Evolutionary conservation across 1,140 invertebrate genomes (phyloP), one percentile per base, ranked within the genome.

Genomic region (Riptortus pedestris): DNA sequence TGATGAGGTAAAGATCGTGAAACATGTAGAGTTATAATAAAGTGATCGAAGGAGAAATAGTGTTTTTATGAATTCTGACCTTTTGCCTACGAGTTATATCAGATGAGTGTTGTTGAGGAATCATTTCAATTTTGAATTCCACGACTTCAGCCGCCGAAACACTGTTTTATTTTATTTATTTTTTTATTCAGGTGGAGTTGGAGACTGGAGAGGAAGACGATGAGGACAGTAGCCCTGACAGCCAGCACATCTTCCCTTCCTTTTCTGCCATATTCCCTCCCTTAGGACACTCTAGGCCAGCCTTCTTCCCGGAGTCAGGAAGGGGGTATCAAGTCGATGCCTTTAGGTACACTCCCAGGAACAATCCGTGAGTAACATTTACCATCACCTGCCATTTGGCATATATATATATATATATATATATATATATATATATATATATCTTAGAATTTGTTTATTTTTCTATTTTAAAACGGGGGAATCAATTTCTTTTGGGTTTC

Each of bases 231-330:
- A 27, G 38, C 0, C 27, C 65, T 0, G 72, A 71, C 5, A 51
- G 73, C 70, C 63, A 79, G 72, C 62, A 77, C 45, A 78, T 79
- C 67, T 79, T 79, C 69, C 79, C 78, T 0, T 77, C 78, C 0
- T 80, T 80, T 33, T 74, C 78, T 0, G 76, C 79, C 16, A 64
- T 79, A 0, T 79, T 77, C 63, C 22, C 57, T 64, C 71, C 63
- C 52, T 9, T 55, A 65, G 28, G 66, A 1, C 65, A 68, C 38
- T 67, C 67, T n/a, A 47, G 69, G 9, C 66, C 69, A 28, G 29
- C 62, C 5, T 64, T 62, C 43, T 69, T 63, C 63, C 65, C 65
- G 12, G 69, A 67, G 16, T 57, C 65, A 11, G 27, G 61, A 1
- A 22, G 65, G 5, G 48, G 52, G n/a, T 60, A 57, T n/a, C 76